A percentile compares a stretch with the other conserved stretches of the same genome.
These are phyloP conservation scores for Drosophila auraria DNA, from an alignment of 1,140 invertebrate genomes.

Conservation along the genomic window DNA sequence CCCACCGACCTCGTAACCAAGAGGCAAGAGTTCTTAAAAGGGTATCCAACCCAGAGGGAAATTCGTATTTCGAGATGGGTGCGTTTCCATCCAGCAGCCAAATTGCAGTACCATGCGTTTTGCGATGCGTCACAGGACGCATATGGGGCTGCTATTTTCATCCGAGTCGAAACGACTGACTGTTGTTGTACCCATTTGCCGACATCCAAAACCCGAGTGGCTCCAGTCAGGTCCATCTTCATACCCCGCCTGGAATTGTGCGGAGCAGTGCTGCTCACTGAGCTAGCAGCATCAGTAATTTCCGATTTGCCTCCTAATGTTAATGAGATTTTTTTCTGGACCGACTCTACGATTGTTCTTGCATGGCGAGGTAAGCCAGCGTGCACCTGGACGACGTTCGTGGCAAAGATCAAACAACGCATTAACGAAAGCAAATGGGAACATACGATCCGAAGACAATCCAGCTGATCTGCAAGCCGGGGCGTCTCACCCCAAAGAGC, in stretches of 20 bases:
- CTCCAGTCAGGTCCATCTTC: too few species aligned
- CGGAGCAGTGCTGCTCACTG: not conserved
- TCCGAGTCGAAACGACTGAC: not conserved
- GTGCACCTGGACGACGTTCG: constrained; percentile 1
- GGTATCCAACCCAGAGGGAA: not conserved
- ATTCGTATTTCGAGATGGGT: not conserved
- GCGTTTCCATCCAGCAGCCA: too few species aligned
- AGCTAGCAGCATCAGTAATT: not conserved
- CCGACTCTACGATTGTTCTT: constrained; percentile 5
- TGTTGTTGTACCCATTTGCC: not conserved
- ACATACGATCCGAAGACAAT: too few species aligned
- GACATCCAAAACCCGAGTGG: not conserved
- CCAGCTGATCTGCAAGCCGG: too few species aligned
- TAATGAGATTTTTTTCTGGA: not conserved
- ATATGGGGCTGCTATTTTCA: not conserved
- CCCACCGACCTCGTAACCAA: not conserved
- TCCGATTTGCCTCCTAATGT: not conserved
- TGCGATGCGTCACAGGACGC: not conserved
- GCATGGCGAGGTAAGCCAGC: constrained; percentile 4
- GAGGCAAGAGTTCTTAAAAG: not conserved
- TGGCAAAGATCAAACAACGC: too few species aligned
- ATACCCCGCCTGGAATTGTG: too few species aligned
- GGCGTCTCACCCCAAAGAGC: too few species aligned
- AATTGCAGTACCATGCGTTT: not conserved
- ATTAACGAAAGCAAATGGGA: too few species aligned